Base-by-base conservation (phyloP, 2,113 vertebrate genomes). In the Hippocampus zosterae region DNA sequence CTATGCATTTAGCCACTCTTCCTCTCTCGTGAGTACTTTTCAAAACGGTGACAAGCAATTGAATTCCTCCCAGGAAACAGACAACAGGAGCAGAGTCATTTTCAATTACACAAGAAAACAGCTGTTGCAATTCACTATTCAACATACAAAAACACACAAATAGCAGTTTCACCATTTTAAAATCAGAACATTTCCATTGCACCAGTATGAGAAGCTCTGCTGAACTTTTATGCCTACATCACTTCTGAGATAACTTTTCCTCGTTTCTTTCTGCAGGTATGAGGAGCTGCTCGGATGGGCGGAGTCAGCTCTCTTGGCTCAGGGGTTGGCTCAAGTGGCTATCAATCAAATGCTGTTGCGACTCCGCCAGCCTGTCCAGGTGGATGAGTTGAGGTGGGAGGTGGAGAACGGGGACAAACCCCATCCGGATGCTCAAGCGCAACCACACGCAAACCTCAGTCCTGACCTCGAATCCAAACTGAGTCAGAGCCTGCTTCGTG, bases 251-350 rank as follows among this genome's bases (percentile, higher is more conserved):
- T 2, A 19, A 41, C 9, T 2, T 64, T 41, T 64, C n/a, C 12
- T 8, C 29, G 1, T 15, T 8, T 44, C 21, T 10, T 18, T 1
- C 55, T 15, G 5, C 84, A 99, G 96, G 86, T 99, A 95, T 65
- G 90, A 91, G 59, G 82, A 75, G 65, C 89, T 86, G 2, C 76
- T 96, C 19, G 73, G 86, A 40, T 95, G 93, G 95, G 95, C 93
- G 0, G 76, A 72, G 55, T 76, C 82, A 0, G 72, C 89, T 50
- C 79, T 97, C 70, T 77, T 63, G 27, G 88, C 92, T 55, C 94
- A 94, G 77, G 95, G 93, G 46, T 86, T 93, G 60, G 92, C 94
- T 9, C 83, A 90, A 16, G 73, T 78, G 9, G 82, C 83, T 0
- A 62, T 92, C 74, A 69, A 6, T 67, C 85, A 78, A 62, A 81